phyloP scores from a whole-genome alignment of 1,140 invertebrate species.

The Zaprionus kolodkinae region DNA sequence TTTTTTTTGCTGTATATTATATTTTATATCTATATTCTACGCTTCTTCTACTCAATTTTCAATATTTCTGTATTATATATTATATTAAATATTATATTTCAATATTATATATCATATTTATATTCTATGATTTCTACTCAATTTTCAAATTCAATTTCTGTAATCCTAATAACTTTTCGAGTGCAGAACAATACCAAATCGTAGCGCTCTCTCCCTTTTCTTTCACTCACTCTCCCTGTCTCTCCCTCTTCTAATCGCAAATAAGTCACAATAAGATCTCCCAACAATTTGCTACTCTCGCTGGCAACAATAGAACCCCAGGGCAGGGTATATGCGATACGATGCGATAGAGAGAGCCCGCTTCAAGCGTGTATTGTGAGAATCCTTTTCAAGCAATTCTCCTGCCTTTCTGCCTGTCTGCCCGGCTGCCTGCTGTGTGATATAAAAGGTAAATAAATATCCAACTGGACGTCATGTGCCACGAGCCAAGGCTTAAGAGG shows the following conservation, averaged over 20 bases:
- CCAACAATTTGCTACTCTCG: neutral
- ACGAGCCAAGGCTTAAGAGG: conserved; percentile 45
- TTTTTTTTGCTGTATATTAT: too few relatives aligned
- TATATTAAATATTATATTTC: too few relatives aligned
- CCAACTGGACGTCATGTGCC: conserved; percentile 39
- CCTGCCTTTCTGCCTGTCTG: conserved; percentile 13
- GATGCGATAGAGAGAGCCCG: neutral
- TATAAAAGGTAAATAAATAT: conserved; percentile 49
- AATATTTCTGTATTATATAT: too few relatives aligned
- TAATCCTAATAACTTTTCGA: conserved; percentile 1
- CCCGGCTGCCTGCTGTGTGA: conserved; percentile 37
- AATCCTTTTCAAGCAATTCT: conserved; percentile 4
- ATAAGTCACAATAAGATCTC: conserved; percentile 1
- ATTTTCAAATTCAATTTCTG: neutral
- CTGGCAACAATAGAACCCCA: neutral
- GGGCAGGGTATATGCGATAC: conserved; percentile 5
- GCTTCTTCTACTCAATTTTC: too few relatives aligned
- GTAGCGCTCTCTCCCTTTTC: neutral
- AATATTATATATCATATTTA: too few relatives aligned
- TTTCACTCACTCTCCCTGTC: neutral
- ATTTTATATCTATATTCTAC: too few relatives aligned
- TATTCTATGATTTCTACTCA: neutral
- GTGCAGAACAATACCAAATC: neutral
- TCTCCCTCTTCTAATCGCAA: neutral
- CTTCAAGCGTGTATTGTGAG: neutral